Percentiles rank a stretch among this genome's conserved stretches.
Conservation (phyloP, 2,888 invertebrate species). For the Taphrorychus bicolor region DNA sequence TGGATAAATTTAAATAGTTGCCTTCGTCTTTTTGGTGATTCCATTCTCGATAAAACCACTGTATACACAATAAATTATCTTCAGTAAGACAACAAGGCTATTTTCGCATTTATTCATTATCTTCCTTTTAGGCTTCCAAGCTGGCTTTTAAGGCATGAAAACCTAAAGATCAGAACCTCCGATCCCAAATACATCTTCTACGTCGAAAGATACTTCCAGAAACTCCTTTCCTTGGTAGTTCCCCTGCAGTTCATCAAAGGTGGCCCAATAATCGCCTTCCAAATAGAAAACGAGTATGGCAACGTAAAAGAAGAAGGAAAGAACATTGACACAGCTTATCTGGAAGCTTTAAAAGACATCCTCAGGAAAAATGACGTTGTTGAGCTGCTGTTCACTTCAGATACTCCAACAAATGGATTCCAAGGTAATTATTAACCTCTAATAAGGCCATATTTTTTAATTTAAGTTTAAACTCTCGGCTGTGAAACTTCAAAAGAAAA, state of each 20-base stretch:
- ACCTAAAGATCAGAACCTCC: slow-evolving; percentile 60
- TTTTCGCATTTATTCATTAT: too few relatives aligned
- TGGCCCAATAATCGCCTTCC: slow-evolving; percentile 40
- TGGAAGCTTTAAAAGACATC: slow-evolving; percentile 57
- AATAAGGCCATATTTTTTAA: too few relatives aligned
- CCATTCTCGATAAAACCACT: too few relatives aligned
- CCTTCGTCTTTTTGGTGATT: too few relatives aligned
- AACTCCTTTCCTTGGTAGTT: slow-evolving; percentile 61
- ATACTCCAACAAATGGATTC: slow-evolving; percentile 53
- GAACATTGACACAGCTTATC: slow-evolving; percentile 56
- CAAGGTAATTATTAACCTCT: slow-evolving; percentile 14
- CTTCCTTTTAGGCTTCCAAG: slow-evolving; percentile 51
- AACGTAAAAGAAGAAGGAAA: slow-evolving; percentile 59
- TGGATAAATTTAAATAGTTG: too few relatives aligned
- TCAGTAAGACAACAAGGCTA: background rate
- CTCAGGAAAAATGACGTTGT: slow-evolving; percentile 54
- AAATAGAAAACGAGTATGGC: slow-evolving; percentile 89
- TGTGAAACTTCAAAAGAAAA: too few relatives aligned
- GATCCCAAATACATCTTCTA: slow-evolving; percentile 54
- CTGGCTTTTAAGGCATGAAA: slow-evolving; percentile 55
- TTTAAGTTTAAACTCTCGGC: too few relatives aligned
- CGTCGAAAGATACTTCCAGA: slow-evolving; percentile 57
- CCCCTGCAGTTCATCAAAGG: slow-evolving; percentile 67
- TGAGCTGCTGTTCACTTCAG: slow-evolving; percentile 63
- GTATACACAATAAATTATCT: too few relatives aligned